These are phyloP conservation scores for Pachyuromys duprasi DNA, from an alignment of 2,797 vertebrate genomes.

Conservation along the genomic window DNA sequence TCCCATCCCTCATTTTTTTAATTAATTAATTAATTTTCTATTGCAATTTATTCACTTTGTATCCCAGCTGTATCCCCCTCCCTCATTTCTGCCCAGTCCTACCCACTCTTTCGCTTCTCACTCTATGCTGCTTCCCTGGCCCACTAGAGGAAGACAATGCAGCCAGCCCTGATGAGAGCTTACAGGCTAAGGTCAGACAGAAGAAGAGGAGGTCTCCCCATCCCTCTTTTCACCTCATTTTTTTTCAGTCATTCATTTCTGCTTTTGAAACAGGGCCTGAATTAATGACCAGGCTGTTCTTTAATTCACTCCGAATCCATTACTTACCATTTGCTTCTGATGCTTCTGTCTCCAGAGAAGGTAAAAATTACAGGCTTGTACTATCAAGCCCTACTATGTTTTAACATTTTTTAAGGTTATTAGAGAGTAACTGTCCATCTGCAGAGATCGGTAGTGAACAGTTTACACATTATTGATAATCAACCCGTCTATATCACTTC, in stretches of 20 bases:
- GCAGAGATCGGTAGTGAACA: background rate
- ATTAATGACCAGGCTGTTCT: background rate
- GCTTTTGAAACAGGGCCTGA: background rate
- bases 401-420: background rate
- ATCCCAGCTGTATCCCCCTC: too few species aligned
- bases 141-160: too few species aligned
- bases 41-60: too few species aligned
- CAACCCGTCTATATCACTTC: background rate
- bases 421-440: background rate
- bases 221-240: background rate
- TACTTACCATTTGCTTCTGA: background rate
- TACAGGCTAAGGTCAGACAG: too few species aligned
- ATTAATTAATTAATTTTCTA: too few species aligned
- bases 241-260: background rate
- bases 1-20: background rate
- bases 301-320: background rate
- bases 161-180: too few species aligned
- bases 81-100: too few species aligned
- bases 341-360: background rate
- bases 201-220: too few species aligned
- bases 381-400: background rate
- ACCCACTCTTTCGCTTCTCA: too few species aligned
- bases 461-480: background rate
- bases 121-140: too few species aligned
- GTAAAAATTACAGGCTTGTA: background rate